Evolutionary conservation across 2,797 vertebrate species (phyloP).

Genomic region (Catharus ustulatus): DNA sequence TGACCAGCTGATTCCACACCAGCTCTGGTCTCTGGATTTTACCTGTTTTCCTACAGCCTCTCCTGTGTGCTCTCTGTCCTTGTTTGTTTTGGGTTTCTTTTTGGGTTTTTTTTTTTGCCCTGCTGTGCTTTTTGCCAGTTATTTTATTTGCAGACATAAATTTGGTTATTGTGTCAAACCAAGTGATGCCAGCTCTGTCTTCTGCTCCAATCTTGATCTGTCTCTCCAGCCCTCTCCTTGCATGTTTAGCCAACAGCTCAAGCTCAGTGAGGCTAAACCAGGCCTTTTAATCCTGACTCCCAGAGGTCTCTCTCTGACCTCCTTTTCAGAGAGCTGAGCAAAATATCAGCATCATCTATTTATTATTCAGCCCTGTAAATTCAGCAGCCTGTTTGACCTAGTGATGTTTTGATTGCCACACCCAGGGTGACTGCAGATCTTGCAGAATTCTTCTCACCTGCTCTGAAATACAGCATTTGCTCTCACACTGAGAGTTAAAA

Average conservation of each 20-base stretch:
- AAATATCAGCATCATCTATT: not conserved
- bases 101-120: not conserved
- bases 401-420: not conserved
- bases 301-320: conserved; percentile 21
- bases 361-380: not conserved
- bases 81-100: not conserved
- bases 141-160: not conserved
- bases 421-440: not conserved
- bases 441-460: not conserved
- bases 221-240: not conserved
- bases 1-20: not conserved
- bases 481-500: not conserved
- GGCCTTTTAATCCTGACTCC: not conserved
- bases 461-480: not conserved
- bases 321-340: not conserved
- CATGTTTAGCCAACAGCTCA: not conserved
- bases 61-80: not conserved
- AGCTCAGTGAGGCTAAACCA: not conserved
- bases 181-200: not conserved
- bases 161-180: not conserved
- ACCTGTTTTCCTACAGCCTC: not conserved
- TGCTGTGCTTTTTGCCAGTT: not conserved
- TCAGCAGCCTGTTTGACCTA: not conserved
- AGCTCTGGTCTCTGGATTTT: not conserved
- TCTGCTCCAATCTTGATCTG: not conserved